phyloP scores from a whole-genome alignment of 2,888 invertebrate species.

The Melolontha melolontha region DNA sequence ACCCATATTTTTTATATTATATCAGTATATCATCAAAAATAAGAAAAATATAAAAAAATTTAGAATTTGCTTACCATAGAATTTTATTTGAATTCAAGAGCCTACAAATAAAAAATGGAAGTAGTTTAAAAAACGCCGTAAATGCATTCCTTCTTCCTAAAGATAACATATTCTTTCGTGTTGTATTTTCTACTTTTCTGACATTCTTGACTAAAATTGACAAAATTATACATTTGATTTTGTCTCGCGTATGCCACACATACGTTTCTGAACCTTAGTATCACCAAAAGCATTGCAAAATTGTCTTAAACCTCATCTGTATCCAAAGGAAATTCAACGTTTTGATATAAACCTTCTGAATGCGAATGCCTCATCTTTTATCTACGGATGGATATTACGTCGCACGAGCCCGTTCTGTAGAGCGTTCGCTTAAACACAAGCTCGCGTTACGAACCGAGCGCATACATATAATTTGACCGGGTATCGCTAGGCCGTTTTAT shows the following conservation, averaged over 20 bases:
- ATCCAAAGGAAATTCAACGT: constrained; percentile 29
- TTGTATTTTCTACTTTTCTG: too few species aligned
- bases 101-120: too few species aligned
- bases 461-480: constrained; percentile 29
- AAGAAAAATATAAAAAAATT: too few species aligned
- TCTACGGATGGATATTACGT: constrained; percentile 30
- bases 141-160: too few species aligned
- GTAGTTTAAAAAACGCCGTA: too few species aligned
- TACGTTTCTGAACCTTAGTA: background rate
- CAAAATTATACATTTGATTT: background rate
- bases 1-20: too few species aligned
- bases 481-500: constrained; percentile 26
- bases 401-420: background rate
- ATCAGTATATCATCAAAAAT: too few species aligned
- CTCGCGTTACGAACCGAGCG: background rate
- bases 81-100: too few species aligned
- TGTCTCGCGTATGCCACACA: background rate
- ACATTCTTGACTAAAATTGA: constrained; percentile 2
- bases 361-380: constrained; percentile 31
- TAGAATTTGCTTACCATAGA: too few species aligned
- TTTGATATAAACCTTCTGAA: constrained; percentile 34
- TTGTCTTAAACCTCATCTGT: constrained; percentile 27
- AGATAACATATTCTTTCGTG: too few species aligned
- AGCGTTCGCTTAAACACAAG: constrained; percentile 1
- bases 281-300: constrained; percentile 2